Percentiles rank a stretch among this genome's conserved stretches.
Evolutionary conservation across 64 coral and sea anemone genomes (phyloP).

Genomic region (Dendronephthya gigantea): DNA sequence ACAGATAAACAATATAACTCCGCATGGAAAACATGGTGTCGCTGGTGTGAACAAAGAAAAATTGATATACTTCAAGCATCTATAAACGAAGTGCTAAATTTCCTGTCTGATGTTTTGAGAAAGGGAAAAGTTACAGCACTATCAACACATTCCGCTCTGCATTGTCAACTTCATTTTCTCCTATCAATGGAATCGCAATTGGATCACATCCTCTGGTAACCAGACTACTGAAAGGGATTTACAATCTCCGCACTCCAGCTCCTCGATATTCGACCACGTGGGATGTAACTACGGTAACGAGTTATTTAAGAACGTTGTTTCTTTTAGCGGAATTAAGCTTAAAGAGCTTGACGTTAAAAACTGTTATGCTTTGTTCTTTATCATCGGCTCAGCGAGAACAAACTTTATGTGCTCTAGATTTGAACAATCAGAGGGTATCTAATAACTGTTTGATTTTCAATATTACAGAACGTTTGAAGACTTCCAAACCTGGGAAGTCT

Average conservation of each 20-base stretch:
- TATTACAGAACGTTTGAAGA: too few relatives aligned
- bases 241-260: constrained; percentile 23
- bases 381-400: constrained; percentile 55
- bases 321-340: constrained; percentile 49
- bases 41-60: constrained; percentile 50
- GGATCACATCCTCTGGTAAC: too few relatives aligned
- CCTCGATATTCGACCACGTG: constrained; percentile 45
- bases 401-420: constrained; percentile 62
- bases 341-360: constrained; percentile 56
- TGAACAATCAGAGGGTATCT: constrained; percentile 30
- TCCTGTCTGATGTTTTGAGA: constrained; percentile 35
- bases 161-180: constrained; percentile 37
- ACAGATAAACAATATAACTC: constrained; percentile 68
- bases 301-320: constrained; percentile 56
- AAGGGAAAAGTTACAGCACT: constrained; percentile 55
- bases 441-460: too few relatives aligned
- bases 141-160: constrained; percentile 40
- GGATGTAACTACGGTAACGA: constrained; percentile 45
- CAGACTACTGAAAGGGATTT: constrained; percentile 53
- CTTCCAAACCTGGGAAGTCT: constrained; percentile 48
- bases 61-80: too few relatives aligned
- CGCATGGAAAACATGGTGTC: constrained; percentile 52
- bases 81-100: constrained; percentile 39
- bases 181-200: constrained; percentile 42
- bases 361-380: constrained; percentile 81